Conservation (phyloP, 1,140 invertebrate genomes). For the Condylostylus longicornis region DNA sequence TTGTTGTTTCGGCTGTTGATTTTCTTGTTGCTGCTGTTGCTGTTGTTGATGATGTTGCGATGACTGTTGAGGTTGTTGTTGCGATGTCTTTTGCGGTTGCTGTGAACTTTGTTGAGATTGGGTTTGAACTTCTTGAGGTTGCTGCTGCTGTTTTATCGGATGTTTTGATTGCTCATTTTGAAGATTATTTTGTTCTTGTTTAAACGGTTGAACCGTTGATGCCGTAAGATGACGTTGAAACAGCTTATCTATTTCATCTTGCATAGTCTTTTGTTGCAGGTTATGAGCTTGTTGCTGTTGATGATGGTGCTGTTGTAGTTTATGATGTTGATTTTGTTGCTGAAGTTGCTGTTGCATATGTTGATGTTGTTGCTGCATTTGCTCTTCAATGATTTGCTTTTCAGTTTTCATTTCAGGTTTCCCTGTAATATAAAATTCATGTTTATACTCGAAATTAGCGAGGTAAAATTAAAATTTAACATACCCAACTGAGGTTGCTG, state of each 20-base stretch:
- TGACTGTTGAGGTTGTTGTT: conserved; percentile 33
- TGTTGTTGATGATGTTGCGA: conserved; percentile 28
- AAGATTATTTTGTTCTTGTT: too few relatives aligned
- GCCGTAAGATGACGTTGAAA: neutral
- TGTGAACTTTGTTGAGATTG: conserved; percentile 12
- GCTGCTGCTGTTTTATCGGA: conserved; percentile 10
- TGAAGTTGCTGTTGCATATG: conserved; percentile 9
- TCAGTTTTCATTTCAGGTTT: conserved; percentile 37
- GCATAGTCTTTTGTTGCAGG: neutral
- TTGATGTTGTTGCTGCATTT: conserved; percentile 12
- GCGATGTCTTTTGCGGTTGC: conserved; percentile 36
- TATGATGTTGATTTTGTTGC: conserved; percentile 9
- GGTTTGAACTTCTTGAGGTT: conserved; percentile 5
- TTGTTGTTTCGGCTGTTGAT: conserved; percentile 16
- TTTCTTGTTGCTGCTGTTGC: conserved; percentile 19
- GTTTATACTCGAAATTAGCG: too few relatives aligned
- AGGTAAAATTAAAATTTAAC: too few relatives aligned
- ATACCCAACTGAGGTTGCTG: too few relatives aligned
- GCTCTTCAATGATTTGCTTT: conserved; percentile 34
- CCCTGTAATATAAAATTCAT: too few relatives aligned
- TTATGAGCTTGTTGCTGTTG: conserved; percentile 5
- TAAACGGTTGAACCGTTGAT: neutral
- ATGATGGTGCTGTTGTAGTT: conserved; percentile 21
- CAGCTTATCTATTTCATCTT: too few relatives aligned
- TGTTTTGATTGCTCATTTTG: conserved; percentile 7